phyloP scores from a whole-genome alignment of 1,140 invertebrate genomes.

The Drosophila malerkotliana region DNA sequence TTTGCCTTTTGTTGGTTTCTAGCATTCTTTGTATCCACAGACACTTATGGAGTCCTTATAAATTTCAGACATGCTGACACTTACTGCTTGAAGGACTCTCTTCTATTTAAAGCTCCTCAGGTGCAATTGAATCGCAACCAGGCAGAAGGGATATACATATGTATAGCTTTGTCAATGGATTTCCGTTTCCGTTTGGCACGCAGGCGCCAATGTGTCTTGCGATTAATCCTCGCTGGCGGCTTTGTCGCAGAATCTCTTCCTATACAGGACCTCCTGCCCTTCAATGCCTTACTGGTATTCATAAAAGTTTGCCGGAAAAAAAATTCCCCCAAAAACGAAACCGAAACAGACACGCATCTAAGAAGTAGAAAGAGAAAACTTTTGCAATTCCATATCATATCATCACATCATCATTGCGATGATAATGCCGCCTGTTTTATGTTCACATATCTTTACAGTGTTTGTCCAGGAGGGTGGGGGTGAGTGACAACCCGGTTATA shows the following conservation, averaged over 20 bases:
- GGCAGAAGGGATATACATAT: constrained; percentile 3
- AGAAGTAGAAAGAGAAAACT: constrained; percentile 56
- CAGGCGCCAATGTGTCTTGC: constrained; percentile 63
- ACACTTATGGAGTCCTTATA: constrained; percentile 69
- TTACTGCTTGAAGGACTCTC: constrained; percentile 6
- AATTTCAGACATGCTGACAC: constrained; percentile 37
- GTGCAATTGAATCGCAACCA: constrained; percentile 25
- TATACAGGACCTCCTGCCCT: constrained; percentile 5
- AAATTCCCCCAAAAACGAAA: constrained; percentile 21
- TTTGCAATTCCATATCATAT: constrained; percentile 81
- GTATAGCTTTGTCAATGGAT: constrained; percentile 27
- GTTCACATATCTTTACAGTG: constrained; percentile 65
- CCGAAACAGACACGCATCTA: constrained; percentile 6
- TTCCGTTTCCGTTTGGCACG: constrained; percentile 61
- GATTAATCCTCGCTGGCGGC: constrained; percentile 70
- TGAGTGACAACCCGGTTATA: constrained; percentile 2
- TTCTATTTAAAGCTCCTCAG: constrained; percentile 46
- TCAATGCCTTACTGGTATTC: not conserved
- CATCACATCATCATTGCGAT: constrained; percentile 80
- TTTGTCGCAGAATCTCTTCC: constrained; percentile 58
- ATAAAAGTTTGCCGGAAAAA: constrained; percentile 66
- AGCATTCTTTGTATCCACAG: constrained; percentile 26
- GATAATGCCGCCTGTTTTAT: constrained; percentile 79
- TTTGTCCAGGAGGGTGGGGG: constrained; percentile 11
- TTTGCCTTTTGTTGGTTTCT: constrained; percentile 46